A percentile compares a stretch with the other conserved stretches of the same genome.
These are phyloP conservation scores for Chydorus sphaericus DNA, from an alignment of 2,888 invertebrate species.

Conservation along the genomic window DNA sequence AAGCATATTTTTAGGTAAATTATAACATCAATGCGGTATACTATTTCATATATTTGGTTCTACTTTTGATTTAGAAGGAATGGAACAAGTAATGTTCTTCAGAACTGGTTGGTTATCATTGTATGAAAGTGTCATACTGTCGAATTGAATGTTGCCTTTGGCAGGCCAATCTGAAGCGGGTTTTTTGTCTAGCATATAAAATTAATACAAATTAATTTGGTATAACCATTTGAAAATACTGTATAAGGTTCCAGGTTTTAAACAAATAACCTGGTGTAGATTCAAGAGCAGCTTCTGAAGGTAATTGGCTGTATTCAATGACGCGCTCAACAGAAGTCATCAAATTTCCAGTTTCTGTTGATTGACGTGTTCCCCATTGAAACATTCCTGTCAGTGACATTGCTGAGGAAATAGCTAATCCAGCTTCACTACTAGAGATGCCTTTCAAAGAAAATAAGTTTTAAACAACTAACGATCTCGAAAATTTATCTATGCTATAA, in stretches of 20 bases:
- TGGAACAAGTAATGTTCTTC: conserved; percentile 28
- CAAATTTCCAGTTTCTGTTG: conserved; percentile 71
- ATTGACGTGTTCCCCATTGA: conserved; percentile 81
- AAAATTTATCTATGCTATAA: no score
- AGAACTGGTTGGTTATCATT: conserved; percentile 33
- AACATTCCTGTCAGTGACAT: conserved; percentile 32
- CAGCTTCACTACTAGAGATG: conserved; percentile 23
- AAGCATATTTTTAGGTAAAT: neutral
- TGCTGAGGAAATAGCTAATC: conserved; percentile 26
- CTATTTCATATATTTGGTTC: no score
- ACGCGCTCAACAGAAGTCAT: conserved; percentile 85
- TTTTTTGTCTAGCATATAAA: conserved; percentile 29
- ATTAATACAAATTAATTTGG: no score
- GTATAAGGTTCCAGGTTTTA: conserved; percentile 18
- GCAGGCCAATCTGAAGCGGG: conserved; percentile 31
- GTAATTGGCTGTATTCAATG: conserved; percentile 56
- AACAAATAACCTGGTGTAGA: conserved; percentile 38
- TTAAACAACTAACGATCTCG: neutral
- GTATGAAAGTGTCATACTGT: conserved; percentile 28
- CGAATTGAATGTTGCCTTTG: conserved; percentile 23
- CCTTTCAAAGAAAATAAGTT: no score
- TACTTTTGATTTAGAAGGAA: conserved; percentile 33
- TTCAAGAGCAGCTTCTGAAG: conserved; percentile 49
- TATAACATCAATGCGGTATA: no score
- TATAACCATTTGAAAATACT: neutral